These are phyloP conservation scores for Epinotia nisella DNA, from an alignment of 2,888 invertebrate genomes.

Conservation along the genomic window DNA sequence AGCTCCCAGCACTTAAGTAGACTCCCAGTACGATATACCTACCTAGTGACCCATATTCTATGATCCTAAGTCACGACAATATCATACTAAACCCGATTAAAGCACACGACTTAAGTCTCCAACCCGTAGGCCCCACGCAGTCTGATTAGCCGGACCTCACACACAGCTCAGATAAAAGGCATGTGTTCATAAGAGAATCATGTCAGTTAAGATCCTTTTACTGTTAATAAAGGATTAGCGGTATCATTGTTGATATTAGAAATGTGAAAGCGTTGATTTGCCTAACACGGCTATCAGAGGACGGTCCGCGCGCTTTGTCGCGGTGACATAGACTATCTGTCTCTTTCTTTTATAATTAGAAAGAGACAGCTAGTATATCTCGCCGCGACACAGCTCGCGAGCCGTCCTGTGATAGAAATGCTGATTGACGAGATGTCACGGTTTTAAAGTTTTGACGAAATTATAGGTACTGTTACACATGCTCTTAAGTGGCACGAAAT, in stretches of 20 bases:
- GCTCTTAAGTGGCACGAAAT: too few relatives aligned
- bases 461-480: too few relatives aligned
- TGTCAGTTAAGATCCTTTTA: not conserved
- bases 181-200: not conserved
- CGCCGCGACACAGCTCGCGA: too few relatives aligned
- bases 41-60: constrained; percentile 22
- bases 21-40: not conserved
- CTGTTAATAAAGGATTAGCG: constrained; percentile 15
- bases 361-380: too few relatives aligned
- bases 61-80: constrained; percentile 25
- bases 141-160: constrained; percentile 13
- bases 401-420: too few relatives aligned
- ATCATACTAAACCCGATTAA: constrained; percentile 22
- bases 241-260: constrained; percentile 13
- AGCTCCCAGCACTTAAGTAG: not conserved
- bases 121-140: constrained; percentile 20
- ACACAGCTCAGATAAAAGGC: constrained; percentile 4
- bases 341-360: too few relatives aligned
- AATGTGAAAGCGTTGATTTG: constrained; percentile 23
- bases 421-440: constrained; percentile 5
- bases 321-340: too few relatives aligned
- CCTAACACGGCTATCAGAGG: too few relatives aligned
- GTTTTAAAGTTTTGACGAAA: too few relatives aligned
- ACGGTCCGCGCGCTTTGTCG: too few relatives aligned
- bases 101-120: constrained; percentile 15